Evolutionary conservation across 2,888 invertebrate genomes (phyloP), one percentile per base, ranked within the genome.

Genomic region (Brachyptera risi): DNA sequence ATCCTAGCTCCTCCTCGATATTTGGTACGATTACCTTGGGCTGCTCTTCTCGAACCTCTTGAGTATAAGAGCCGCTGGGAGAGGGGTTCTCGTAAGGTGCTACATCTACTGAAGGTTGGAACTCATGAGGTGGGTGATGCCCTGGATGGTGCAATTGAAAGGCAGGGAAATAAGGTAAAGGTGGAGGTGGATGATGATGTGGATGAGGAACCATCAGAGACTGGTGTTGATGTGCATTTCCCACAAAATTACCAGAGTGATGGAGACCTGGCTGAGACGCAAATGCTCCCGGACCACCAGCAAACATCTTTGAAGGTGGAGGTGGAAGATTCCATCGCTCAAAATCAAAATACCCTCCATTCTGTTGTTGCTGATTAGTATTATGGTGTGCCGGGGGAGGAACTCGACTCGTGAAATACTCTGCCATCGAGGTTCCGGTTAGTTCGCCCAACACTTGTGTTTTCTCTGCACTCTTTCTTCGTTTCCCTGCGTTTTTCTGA

Each of bases 11-110:
- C 78, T 92, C 90, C 76, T 91, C 91, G 74, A 92, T 90, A 78
- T 91, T 90, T 69, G 91, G 91, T 72, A 91, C 90, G 71, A 91
- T 88, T 70, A 91, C 90, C 81, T 90, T 90, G 68, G 88, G 87
- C 76, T 86, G 85, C 71, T 84, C 83, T 74, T 86, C 87, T 68
- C 83, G 72, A 23, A 68, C 68, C 40, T 69, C 70, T 21, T 62
- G 64, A 17, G 61, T 37, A 38, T 54, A 59, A 15, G 31, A 56
- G 44, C 70, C 80, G 76, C 77, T 79, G 75, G 77, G 79, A 75
- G 78, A 78, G 76, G 79, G 80, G 78, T 78, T 80, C 77, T 72
- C 79, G 78, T 71, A 83, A 81, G 70, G 80, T 77, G 84, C 81
- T 68, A 84, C 80, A 73, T 87, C 86, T 68, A 85, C 84, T 50